phyloP scores from a whole-genome alignment of 1,140 invertebrate species.

The Pseudomyrmex flavicornis region DNA sequence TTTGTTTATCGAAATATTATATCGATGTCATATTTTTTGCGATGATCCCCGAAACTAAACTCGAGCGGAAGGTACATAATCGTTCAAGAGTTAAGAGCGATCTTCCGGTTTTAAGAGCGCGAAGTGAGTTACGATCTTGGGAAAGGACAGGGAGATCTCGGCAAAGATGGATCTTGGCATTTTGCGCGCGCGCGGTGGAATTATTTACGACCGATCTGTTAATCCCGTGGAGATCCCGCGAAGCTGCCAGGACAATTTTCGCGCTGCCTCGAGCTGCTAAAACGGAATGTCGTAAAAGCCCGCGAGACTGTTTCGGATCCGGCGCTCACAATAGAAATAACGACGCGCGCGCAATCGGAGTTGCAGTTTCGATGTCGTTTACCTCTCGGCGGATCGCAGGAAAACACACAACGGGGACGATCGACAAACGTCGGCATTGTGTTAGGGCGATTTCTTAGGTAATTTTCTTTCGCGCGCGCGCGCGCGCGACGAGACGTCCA shows the following conservation, averaged over 20 bases:
- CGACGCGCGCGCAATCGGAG: conserved; percentile 22
- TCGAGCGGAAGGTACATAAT: too few species aligned
- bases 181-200: conserved; percentile 1
- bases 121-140: neutral
- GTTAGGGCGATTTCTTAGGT: neutral
- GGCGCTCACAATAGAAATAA: conserved; percentile 52
- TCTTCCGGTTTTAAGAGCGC: neutral
- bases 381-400: conserved; percentile 4
- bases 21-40: too few species aligned
- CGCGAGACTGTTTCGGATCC: conserved; percentile 35
- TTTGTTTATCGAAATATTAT: too few species aligned
- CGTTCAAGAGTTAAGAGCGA: neutral
- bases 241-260: conserved; percentile 32
- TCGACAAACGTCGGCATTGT: neutral
- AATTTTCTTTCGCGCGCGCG: neutral
- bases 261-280: conserved; percentile 28
- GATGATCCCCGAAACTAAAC: too few species aligned
- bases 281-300: conserved; percentile 44
- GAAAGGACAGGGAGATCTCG: neutral
- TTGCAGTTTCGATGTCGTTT: conserved; percentile 41
- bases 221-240: neutral
- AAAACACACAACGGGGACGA: too few species aligned
- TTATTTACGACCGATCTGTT: conserved; percentile 46
- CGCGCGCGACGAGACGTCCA: neutral
- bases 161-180: neutral